A percentile compares a stretch with the other conserved stretches of the same genome.
Conservation (phyloP, 1,140 invertebrate species). For the Caerostris darwini region DNA sequence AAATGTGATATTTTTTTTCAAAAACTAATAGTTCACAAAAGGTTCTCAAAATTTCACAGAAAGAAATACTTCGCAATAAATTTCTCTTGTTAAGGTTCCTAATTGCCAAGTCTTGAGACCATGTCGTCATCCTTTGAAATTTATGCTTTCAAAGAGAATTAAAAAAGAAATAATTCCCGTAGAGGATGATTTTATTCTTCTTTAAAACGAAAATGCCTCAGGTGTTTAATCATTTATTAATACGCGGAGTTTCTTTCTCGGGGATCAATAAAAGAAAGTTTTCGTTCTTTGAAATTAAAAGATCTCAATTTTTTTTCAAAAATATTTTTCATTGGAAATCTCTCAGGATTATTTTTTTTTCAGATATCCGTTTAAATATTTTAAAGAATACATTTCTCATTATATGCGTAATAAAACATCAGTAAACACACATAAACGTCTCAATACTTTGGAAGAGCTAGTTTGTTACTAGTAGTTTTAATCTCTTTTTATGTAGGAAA, state of each 20-base stretch:
- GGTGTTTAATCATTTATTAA: conserved; percentile 5
- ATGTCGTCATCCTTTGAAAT: neutral
- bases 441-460: no score
- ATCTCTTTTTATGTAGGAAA: no score
- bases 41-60: neutral
- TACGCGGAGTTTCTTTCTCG: neutral
- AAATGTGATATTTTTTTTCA: neutral
- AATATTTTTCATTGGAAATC: no score
- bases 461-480: no score
- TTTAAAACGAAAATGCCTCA: neutral
- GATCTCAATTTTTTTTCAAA: neutral
- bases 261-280: neutral
- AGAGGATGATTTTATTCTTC: neutral
- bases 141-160: neutral
- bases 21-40: neutral
- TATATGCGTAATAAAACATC: no score
- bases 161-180: neutral
- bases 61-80: neutral
- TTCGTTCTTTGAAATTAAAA: neutral
- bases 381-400: no score
- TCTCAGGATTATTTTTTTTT: no score
- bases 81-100: neutral
- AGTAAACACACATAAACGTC: no score
- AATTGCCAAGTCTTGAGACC: neutral
- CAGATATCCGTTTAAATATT: no score